Base-by-base conservation (phyloP, 1,140 invertebrate genomes). In the Drosophila paulistorum region DNA sequence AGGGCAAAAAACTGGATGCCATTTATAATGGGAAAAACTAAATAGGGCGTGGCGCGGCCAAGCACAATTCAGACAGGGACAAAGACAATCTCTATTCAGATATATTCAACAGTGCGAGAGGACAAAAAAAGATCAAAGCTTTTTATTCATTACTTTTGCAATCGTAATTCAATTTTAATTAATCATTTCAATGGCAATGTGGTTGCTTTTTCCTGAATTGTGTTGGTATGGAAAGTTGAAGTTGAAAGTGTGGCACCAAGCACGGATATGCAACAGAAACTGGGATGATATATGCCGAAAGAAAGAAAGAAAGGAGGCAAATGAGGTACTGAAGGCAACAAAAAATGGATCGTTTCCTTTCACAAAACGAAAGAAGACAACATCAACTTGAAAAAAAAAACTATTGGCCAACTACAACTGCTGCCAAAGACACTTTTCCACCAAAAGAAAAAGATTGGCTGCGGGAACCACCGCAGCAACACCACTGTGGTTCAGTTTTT, bases 311-410 rank as follows among this genome's bases (percentile, higher is more conserved):
- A 51, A 51, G 17, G 23, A 57, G 14, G 35, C 23, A 76, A 35
- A 68, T 59, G 57, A 17, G 45, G 45, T 17, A 51, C 45, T 51
- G 17, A 51, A 76, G 65, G 68, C 73, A 76, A 76, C 73, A 76
- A 76, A 60, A 35, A 65, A 26, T 57, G 42, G 20, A 68, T 37
- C 60, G 63, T 58, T 86, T 86, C 82, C 81, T 85, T 85, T 86
- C 78, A 79, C 80, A 77, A 77, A 67, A 39, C 37, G 10, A 39
- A 13, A 39, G 9, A 37, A 41, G 26, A 1, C 30, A 30, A 30
- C 30, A 30, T 30, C 30, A 30, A 60, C 13, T 1, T 64, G 64
- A 20, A 9, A 11, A 41, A 20, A 23, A 55, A 45, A 48, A n/a
- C 17, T 13, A 7, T 20, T 23, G 0, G 11, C 57, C 45, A 30